These are phyloP conservation scores for Thymallus thymallus DNA, from an alignment of 2,113 vertebrate species.

Conservation along the genomic window DNA sequence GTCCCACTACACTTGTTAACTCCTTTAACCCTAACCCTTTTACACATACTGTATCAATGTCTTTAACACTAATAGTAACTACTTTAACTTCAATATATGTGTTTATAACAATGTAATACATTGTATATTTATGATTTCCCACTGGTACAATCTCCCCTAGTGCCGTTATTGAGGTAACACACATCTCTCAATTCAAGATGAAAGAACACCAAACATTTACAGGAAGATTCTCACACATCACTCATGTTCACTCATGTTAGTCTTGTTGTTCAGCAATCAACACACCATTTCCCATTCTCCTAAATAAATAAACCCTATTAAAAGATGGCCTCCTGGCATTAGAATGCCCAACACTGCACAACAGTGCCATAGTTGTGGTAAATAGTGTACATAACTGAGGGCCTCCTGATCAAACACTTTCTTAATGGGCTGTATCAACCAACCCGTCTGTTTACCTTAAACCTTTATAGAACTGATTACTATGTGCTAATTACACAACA, in stretches of 20 bases:
- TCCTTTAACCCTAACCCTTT: no score
- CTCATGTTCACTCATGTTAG: slow-evolving; percentile 23
- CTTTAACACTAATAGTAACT: neutral
- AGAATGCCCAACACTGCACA: slow-evolving; percentile 20
- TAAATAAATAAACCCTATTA: slow-evolving; percentile 51
- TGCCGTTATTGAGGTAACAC: neutral
- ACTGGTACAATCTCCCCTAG: neutral
- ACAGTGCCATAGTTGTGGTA: slow-evolving; percentile 31
- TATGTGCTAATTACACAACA: slow-evolving; percentile 47
- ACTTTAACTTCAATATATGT: neutral
- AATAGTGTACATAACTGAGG: slow-evolving; percentile 52
- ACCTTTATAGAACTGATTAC: slow-evolving; percentile 69
- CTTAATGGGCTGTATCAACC: slow-evolving; percentile 69
- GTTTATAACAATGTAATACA: neutral
- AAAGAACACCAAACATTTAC: slow-evolving; percentile 19
- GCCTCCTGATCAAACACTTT: slow-evolving; percentile 53
- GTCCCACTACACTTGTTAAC: no score
- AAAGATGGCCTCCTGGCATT: slow-evolving; percentile 20
- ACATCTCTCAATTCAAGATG: slow-evolving; percentile 3
- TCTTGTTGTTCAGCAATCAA: slow-evolving; percentile 46
- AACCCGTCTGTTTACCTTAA: slow-evolving; percentile 67
- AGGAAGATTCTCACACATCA: slow-evolving; percentile 17
- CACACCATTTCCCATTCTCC: slow-evolving; percentile 35
- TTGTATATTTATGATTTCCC: neutral
- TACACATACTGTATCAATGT: no score